phyloP scores from a whole-genome alignment of 1,140 invertebrate genomes.

The Pemphigus obesinymphae region DNA sequence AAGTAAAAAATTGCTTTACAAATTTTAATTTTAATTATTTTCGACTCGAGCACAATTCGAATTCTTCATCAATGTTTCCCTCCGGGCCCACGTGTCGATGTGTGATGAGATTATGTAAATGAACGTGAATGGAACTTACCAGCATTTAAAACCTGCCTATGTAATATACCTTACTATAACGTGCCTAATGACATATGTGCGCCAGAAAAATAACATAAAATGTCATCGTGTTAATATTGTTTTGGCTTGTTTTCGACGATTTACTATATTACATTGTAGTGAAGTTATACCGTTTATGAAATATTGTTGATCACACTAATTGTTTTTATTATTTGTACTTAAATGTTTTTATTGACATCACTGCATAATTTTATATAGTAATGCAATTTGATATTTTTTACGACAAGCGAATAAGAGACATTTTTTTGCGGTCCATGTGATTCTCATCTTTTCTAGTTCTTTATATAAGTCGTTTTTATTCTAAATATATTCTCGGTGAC shows the following conservation, averaged over 20 bases:
- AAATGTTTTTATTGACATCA: not conserved
- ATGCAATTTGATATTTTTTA: constrained; percentile 10
- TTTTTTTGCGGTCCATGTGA: not conserved
- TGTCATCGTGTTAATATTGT: not conserved
- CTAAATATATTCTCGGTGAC: not conserved
- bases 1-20: constrained; percentile 4
- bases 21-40: constrained; percentile 2
- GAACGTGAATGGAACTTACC: not conserved
- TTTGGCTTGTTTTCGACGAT: not conserved
- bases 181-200: not conserved
- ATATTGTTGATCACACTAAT: not conserved
- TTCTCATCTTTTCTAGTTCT: not conserved
- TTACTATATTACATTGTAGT: not conserved
- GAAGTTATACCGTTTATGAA: constrained; percentile 9
- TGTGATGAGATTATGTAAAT: not conserved
- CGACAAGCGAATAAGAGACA: not conserved
- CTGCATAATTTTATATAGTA: constrained; percentile 14
- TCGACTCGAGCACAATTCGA: constrained; percentile 32
- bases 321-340: not conserved
- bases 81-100: not conserved
- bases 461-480: not conserved
- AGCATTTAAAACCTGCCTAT: constrained; percentile 21
- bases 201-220: not conserved
- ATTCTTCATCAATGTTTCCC: not conserved
- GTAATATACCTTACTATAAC: not conserved